These are phyloP conservation scores for Scomberomorus guttatus DNA, from an alignment of 2,797 vertebrate species.

Conservation along the genomic window DNA sequence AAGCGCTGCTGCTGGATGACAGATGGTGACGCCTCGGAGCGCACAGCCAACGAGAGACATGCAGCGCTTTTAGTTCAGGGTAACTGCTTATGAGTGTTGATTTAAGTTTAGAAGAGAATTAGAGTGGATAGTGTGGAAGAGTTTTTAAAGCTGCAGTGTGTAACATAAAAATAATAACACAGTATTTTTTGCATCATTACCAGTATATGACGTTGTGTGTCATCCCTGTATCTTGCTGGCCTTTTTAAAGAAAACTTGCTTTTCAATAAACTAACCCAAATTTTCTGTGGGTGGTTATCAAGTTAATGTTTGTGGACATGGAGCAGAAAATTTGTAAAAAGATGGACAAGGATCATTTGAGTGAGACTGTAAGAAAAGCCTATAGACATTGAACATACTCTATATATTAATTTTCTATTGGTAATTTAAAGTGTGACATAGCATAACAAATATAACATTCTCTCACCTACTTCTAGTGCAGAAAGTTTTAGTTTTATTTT, in stretches of 20 bases:
- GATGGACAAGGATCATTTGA: too few species aligned
- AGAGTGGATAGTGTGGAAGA: neutral
- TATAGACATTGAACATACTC: too few species aligned
- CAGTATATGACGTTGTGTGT: neutral
- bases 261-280: neutral
- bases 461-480: too few species aligned
- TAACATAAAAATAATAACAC: neutral
- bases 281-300: too few species aligned
- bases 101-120: neutral
- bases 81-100: constrained; percentile 7
- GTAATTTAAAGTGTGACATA: too few species aligned
- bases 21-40: constrained; percentile 79
- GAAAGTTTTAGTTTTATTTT: too few species aligned
- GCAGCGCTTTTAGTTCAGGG: constrained; percentile 7
- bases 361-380: too few species aligned
- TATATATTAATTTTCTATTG: too few species aligned
- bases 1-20: constrained; percentile 66
- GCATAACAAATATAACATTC: too few species aligned
- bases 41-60: constrained; percentile 76
- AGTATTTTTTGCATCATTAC: neutral
- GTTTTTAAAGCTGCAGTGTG: constrained; percentile 1
- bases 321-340: neutral
- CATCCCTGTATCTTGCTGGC: neutral
- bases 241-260: neutral
- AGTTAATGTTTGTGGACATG: neutral